Conservation (phyloP, 1,140 invertebrate species). For the Diorhabda sublineata region DNA sequence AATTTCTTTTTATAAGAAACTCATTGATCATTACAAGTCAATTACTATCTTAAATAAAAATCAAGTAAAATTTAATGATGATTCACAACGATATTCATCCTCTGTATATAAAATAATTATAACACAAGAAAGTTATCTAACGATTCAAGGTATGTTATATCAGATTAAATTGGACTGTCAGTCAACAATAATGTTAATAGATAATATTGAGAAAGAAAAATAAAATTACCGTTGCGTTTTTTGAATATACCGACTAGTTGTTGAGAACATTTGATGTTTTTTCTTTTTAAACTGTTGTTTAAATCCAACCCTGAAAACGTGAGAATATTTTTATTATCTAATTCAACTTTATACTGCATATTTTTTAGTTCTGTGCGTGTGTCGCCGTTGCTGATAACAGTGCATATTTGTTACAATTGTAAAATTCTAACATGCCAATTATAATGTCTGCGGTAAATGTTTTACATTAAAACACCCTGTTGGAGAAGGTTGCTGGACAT, state of each 20-base stretch:
- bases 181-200: background rate
- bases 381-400: conserved; percentile 10
- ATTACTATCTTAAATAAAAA: too few relatives aligned
- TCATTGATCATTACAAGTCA: too few relatives aligned
- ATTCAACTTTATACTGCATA: background rate
- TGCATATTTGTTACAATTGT: conserved; percentile 4
- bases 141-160: background rate
- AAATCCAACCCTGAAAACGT: conserved; percentile 1
- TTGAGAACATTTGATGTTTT: conserved; percentile 22
- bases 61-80: too few relatives aligned
- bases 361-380: conserved; percentile 18
- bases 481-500: background rate
- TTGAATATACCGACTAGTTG: conserved; percentile 22
- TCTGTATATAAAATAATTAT: too few relatives aligned
- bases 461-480: conserved; percentile 7
- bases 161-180: too few relatives aligned
- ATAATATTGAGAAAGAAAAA: background rate
- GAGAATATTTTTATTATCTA: conserved; percentile 16
- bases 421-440: conserved; percentile 16
- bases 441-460: conserved; percentile 9
- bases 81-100: too few relatives aligned
- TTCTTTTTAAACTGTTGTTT: background rate
- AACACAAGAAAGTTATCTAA: too few relatives aligned
- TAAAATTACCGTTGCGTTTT: conserved; percentile 20
- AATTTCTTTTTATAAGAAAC: too few relatives aligned